Evolutionary conservation across 2,888 invertebrate genomes (phyloP), one percentile per base, ranked within the genome.

Genomic region (Pristionchus mayeri): DNA sequence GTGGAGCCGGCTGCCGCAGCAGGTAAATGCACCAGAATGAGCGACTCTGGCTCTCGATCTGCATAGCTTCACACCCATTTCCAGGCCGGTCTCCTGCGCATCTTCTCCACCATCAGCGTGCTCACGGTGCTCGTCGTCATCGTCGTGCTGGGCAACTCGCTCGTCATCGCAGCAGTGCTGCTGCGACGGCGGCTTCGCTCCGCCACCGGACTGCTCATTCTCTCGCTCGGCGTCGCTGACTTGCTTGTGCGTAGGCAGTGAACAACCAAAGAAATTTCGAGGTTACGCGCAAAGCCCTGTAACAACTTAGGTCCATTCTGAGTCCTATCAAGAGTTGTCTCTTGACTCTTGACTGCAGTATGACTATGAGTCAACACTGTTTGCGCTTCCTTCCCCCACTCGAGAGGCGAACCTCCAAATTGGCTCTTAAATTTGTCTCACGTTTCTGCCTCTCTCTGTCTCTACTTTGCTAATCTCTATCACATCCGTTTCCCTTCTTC

Each of bases 201-300:
- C 89, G 97, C 98, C 90, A 98, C 98, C 87, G 98, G 98, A 94
- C 95, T 97, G 93, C 97, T 98, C 94, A 98, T 98, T 93, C 97
- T 98, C 87, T 98, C 97, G 76, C 95, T 98, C 92, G 98, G 98
- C 0, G 96, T 97, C 30, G 98, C 98, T 75, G 98, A 98, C 94
- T 95, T 98, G 86, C 94, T 97, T 93, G 91, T 91, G 79, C 86
- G 87, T 67, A 40, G 24, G n/a, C 54, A n/a, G n/a, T n/a, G n/a
- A n/a, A n/a, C n/a, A n/a, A n/a, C n/a, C n/a, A n/a, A n/a, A n/a
- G n/a, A n/a, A n/a, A n/a, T n/a, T n/a, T n/a, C n/a, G n/a, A n/a
- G n/a, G n/a, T n/a, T n/a, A n/a, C n/a, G n/a, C n/a, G n/a, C n/a
- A n/a, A n/a, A n/a, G n/a, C n/a, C n/a, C n/a, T n/a, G n/a, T n/a